These are phyloP conservation scores for Drepana arcuata DNA, from an alignment of 1,140 invertebrate species.

Conservation along the genomic window DNA sequence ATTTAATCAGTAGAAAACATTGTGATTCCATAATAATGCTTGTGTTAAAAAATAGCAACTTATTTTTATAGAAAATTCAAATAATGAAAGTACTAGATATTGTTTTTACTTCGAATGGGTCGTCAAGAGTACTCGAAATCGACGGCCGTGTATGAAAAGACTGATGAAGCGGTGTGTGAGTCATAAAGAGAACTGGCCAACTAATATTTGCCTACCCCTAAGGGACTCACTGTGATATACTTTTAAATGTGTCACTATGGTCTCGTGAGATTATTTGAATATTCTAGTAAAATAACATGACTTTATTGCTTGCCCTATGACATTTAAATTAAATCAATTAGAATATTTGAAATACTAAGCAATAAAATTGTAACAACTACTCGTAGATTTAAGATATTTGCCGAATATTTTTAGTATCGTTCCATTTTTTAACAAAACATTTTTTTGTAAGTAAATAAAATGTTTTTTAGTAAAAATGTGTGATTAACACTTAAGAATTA, in stretches of 20 bases:
- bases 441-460: conserved; percentile 5
- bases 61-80: conserved; percentile 28
- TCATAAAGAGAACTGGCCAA: too few species aligned
- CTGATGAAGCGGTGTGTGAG: too few species aligned
- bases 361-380: conserved; percentile 1
- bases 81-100: conserved; percentile 5
- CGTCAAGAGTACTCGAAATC: too few species aligned
- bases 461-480: conserved; percentile 21
- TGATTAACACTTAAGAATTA: conserved; percentile 32
- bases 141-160: too few species aligned
- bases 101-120: too few species aligned
- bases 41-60: conserved; percentile 16
- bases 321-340: neutral
- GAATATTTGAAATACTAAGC: too few species aligned
- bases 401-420: conserved; percentile 1
- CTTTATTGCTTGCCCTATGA: neutral
- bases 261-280: neutral
- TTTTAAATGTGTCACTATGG: conserved; percentile 1
- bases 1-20: conserved; percentile 42
- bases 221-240: too few species aligned
- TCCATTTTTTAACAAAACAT: neutral
- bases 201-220: too few species aligned
- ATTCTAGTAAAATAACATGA: neutral
- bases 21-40: conserved; percentile 55
- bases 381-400: neutral